A percentile compares a stretch with the other conserved stretches of the same genome.
phyloP scores from a whole-genome alignment of 2,797 vertebrate genomes.

The Hydrocynus forskahlii region DNA sequence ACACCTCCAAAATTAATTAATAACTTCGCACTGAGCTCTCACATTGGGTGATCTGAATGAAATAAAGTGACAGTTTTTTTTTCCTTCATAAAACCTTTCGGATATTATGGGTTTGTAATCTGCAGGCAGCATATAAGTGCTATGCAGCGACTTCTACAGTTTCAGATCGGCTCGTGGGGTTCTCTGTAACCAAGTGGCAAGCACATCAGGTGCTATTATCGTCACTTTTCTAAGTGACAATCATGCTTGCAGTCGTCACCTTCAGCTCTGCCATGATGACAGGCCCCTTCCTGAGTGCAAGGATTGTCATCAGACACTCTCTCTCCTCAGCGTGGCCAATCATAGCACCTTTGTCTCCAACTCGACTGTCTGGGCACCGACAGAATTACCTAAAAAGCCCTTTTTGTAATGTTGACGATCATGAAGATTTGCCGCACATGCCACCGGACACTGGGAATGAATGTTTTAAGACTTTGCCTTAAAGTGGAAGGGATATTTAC shows the following conservation, averaged over 20 bases:
- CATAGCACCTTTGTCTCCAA: constrained; percentile 44
- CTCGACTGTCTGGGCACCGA: constrained; percentile 33
- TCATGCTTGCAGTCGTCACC: constrained; percentile 31
- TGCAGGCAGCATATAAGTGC: neutral
- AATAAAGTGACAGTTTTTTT: constrained; percentile 4
- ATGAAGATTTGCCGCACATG: constrained; percentile 20
- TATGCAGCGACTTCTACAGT: neutral
- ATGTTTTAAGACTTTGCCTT: constrained; percentile 1
- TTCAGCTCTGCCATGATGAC: constrained; percentile 36
- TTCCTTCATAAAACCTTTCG: too few species aligned
- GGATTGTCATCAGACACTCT: constrained; percentile 41
- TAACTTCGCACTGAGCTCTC: neutral
- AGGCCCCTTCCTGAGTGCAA: constrained; percentile 42
- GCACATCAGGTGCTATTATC: constrained; percentile 55
- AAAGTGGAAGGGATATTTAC: neutral
- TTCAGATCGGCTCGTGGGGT: constrained; percentile 25
- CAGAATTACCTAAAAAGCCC: constrained; percentile 35
- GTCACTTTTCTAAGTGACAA: constrained; percentile 41
- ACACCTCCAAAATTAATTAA: constrained; percentile 8
- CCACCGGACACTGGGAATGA: neutral
- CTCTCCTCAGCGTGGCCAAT: constrained; percentile 50
- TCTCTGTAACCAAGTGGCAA: constrained; percentile 14
- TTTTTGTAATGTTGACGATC: constrained; percentile 49
- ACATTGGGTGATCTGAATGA: constrained; percentile 7
- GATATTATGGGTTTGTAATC: neutral